phyloP scores from a whole-genome alignment of 2,797 vertebrate genomes.

The Margarornis squamiger region DNA sequence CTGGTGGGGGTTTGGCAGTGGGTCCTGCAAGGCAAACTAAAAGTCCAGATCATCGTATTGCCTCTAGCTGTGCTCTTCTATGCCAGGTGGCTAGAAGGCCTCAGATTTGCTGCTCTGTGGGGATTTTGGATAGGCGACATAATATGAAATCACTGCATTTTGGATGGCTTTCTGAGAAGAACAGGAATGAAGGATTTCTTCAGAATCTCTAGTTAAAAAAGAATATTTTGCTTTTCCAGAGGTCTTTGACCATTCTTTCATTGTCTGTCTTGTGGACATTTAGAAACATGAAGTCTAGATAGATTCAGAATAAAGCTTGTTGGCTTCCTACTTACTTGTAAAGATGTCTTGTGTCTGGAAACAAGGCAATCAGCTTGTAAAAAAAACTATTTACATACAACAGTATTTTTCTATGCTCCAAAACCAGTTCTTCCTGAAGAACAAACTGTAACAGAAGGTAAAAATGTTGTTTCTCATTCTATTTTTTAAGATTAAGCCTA shows the following conservation, averaged over 20 bases:
- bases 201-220: background rate
- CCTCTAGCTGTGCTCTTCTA: background rate
- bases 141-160: background rate
- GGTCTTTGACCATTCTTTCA: background rate
- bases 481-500: background rate
- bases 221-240: background rate
- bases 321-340: background rate
- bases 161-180: background rate
- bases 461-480: background rate
- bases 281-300: background rate
- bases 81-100: background rate
- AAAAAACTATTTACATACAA: background rate
- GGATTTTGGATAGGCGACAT: background rate
- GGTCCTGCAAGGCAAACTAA: background rate
- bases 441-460: background rate
- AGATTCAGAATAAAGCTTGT: background rate
- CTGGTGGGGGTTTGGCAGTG: background rate
- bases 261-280: background rate
- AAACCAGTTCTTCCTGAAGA: background rate
- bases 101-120: background rate
- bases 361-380: background rate
- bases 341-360: background rate
- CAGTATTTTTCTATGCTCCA: background rate
- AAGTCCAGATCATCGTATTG: background rate
- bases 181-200: background rate